phyloP scores from a whole-genome alignment of 2,888 invertebrate species.

The Homarus gammarus region DNA sequence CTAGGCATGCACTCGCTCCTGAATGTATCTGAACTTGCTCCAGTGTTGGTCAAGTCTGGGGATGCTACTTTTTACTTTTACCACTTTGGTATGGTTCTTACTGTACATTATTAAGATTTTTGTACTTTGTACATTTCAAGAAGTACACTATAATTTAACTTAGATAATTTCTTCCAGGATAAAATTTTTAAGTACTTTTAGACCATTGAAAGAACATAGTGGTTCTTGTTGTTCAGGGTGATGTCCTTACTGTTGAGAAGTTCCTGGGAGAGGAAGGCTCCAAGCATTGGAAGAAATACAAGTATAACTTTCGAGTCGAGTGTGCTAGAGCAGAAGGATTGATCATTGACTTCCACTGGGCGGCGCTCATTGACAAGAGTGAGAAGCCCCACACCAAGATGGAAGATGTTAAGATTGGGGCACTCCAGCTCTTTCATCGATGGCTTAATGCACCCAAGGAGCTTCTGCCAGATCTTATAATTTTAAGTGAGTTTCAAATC shows the following conservation, averaged over 20 bases:
- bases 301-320: constrained; percentile 45
- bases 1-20: too few relatives aligned
- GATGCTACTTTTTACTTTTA: too few relatives aligned
- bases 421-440: neutral
- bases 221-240: neutral
- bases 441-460: neutral
- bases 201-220: too few relatives aligned
- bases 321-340: neutral
- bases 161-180: neutral
- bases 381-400: neutral
- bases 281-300: constrained; percentile 41
- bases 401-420: neutral
- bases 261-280: constrained; percentile 36
- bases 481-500: constrained; percentile 21
- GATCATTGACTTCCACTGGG: constrained; percentile 32
- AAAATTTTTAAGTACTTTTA: too few relatives aligned
- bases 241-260: constrained; percentile 5
- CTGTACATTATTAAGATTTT: too few relatives aligned
- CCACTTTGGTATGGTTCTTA: too few relatives aligned
- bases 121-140: too few relatives aligned
- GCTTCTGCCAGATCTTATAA: constrained; percentile 21
- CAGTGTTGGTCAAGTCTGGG: too few relatives aligned
- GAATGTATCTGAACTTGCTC: too few relatives aligned
- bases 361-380: neutral
- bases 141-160: neutral